Conservation (phyloP, 2,113 vertebrate genomes). For the Tetrao urogallus region DNA sequence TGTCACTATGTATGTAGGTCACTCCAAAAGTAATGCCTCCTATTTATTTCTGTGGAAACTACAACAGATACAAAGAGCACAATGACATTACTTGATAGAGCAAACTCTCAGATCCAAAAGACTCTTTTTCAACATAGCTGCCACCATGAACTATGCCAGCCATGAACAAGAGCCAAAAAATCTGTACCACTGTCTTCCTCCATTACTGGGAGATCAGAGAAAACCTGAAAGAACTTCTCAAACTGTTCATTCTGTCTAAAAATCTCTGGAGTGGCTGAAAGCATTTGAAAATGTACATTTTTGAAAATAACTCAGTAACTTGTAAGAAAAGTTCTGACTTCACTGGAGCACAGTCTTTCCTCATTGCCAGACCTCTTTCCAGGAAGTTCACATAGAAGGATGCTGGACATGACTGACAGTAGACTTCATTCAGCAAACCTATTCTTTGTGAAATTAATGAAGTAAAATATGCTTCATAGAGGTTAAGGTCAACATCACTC, state of each 20-base stretch:
- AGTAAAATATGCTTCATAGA: neutral
- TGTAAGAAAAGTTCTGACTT: neutral
- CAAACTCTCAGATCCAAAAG: too few species aligned
- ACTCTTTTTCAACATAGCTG: too few species aligned
- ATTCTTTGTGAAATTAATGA: neutral
- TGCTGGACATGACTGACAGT: neutral
- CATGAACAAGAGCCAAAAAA: too few species aligned
- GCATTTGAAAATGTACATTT: neutral
- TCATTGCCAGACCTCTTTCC: neutral
- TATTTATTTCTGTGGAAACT: too few species aligned
- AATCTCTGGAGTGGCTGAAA: neutral
- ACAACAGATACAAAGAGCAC: too few species aligned
- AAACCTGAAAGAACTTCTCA: neutral
- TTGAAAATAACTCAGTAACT: neutral
- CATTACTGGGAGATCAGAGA: neutral
- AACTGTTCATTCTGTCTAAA: neutral
- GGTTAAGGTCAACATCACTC: neutral
- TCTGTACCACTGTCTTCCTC: neutral
- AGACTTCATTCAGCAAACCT: neutral
- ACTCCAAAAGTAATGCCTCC: too few species aligned
- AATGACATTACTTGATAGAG: too few species aligned
- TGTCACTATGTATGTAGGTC: neutral
- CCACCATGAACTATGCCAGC: too few species aligned
- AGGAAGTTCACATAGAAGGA: neutral
- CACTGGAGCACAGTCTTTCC: neutral